Evolutionary conservation across 2,888 invertebrate species (phyloP), one percentile per base, ranked within the genome.

Genomic region (Euspilapteryx auroguttella): DNA sequence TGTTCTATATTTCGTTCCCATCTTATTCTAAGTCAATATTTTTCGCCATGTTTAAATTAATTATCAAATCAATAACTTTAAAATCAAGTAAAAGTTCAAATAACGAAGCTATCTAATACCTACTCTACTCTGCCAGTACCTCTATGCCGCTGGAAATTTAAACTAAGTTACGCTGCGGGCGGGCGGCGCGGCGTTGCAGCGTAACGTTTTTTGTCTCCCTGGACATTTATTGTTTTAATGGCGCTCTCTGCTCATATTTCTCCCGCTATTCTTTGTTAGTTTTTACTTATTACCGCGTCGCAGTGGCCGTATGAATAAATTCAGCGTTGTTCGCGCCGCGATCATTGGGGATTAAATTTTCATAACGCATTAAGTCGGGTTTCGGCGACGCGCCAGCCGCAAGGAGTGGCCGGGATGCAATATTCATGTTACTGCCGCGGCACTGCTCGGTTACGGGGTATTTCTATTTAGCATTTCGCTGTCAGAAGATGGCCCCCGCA

Each of bases 181-280:
- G 31, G 39, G 29, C 25, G 22, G 17, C 23, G 35, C 23, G 26
- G 34, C 32, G 39, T 27, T 12, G 15, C 23, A 28, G 23, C 23
- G 23, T 22, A 14, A 29, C 33, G 40, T 39, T 46, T 49, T 49
- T 51, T 52, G 44, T 39, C 32, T 12, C 24, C 13, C 13, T 20
- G 35, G 45, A 55, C 54, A 53, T 57, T 62, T 55, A 58, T 59
- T 56, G 59, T 58, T 59, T 55, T 55, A 59, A 53, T 47, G 47
- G 49, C 47, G 49, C 36, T 40, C 46, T 44, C 54, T 45, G 45
- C 55, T 62, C 62, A 58, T 61, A 59, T 56, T 54, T 55, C 48
- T 44, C 45, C 35, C 29, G 22, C 21, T 12, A 5, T 37, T 38
- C 44, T 44, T 48, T 48, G 44, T 61, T 65, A 55, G 54, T 57